A percentile compares a stretch with the other conserved stretches of the same genome.
phyloP scores from a whole-genome alignment of 2,113 vertebrate species.

The Cebus imitator region DNA sequence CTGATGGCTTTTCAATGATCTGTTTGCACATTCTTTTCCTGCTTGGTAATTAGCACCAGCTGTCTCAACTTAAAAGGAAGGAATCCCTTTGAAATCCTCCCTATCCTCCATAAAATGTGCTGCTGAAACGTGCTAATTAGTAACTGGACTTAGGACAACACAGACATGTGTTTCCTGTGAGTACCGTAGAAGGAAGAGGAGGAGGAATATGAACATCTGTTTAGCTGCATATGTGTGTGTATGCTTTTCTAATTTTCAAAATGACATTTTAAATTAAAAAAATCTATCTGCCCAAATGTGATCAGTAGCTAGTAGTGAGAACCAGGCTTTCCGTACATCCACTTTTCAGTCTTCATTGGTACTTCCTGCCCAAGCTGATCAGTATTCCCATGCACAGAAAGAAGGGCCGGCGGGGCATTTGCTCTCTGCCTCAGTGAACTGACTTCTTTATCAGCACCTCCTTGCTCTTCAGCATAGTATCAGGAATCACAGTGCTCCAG shows the following conservation, averaged over 20 bases:
- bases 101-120: slow-evolving; percentile 69
- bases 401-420: too few species aligned
- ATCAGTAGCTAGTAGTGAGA: neutral
- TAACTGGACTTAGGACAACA: slow-evolving; percentile 73
- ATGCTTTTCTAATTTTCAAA: slow-evolving; percentile 62
- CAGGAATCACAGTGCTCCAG: neutral
- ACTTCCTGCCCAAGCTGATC: neutral
- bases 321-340: too few species aligned
- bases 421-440: neutral
- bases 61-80: slow-evolving; percentile 68
- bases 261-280: slow-evolving; percentile 51
- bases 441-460: neutral
- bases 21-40: slow-evolving; percentile 74
- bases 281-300: slow-evolving; percentile 1
- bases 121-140: slow-evolving; percentile 68
- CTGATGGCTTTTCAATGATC: slow-evolving; percentile 33
- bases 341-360: neutral
- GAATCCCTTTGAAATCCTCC: slow-evolving; percentile 70
- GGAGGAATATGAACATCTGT: slow-evolving; percentile 53
- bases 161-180: slow-evolving; percentile 73
- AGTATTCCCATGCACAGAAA: neutral
- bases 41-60: slow-evolving; percentile 63
- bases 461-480: neutral
- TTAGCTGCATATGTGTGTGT: slow-evolving; percentile 42
- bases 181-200: slow-evolving; percentile 24